Base-by-base conservation (phyloP, 2,888 invertebrate species). In the Dicyrtomina minuta region DNA sequence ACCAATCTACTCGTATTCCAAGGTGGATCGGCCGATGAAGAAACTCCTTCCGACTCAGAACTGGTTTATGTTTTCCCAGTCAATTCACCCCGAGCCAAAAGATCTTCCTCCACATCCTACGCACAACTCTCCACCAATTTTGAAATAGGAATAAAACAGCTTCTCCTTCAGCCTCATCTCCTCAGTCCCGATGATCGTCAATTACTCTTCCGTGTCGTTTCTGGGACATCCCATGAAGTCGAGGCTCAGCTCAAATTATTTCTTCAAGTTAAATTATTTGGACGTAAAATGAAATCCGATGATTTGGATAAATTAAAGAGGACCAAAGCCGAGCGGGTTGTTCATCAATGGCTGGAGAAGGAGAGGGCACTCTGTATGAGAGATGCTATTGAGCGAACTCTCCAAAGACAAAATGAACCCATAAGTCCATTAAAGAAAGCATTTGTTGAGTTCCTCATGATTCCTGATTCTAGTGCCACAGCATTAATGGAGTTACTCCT, bases 331-430 rank as follows among this genome's bases (percentile, higher is more conserved):
- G 74, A 76, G 27, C 65, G 73, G 26, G 73, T 73, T 2, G 69
- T 78, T 39, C 69, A 72, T 15, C 75, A 76, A 56, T 78, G 77
- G 77, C 39, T 78, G 43, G 78, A 78, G 20, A 77, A 70, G 51
- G 78, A 78, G 69, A 58, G 78, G 56, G 78, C 78, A n/a, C 43
- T 72, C 26, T 75, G 76, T 41, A 78, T 78, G 78, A 77, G 77
- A 33, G 78, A 77, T 58, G 78, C 78, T 51, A 74, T 78, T 41
- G 74, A 76, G 56, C 70, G 76, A 43, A 74, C 77, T 6, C 64
- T 78, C 12, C 71, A 73, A 56, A 61, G 72, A 41, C 66, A 70
- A n/a, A 73, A 73, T 64, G 72, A 76, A 39, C 72, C 74, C 10
- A 78, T 78, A 60, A 73, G 75, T 58, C 78, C 78, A n/a, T 70